These are phyloP conservation scores for Drosophila funebris DNA, from an alignment of 1,140 invertebrate species.

Conservation along the genomic window DNA sequence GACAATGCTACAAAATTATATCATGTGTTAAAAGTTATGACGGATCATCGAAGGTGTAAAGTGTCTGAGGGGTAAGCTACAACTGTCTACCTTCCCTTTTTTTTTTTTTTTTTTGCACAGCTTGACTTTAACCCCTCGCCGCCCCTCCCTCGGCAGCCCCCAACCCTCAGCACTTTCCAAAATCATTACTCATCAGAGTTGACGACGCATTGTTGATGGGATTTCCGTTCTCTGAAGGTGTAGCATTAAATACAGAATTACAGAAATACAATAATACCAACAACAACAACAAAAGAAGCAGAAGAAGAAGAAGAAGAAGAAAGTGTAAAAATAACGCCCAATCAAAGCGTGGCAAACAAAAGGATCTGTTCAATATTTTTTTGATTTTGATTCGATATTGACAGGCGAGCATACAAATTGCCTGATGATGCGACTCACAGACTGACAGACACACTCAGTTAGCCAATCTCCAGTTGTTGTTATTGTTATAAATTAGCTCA, in stretches of 20 bases:
- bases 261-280: conserved; percentile 12
- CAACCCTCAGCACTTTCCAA: conserved; percentile 43
- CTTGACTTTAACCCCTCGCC: conserved; percentile 56
- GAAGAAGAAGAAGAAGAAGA: not conserved
- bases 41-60: conserved; percentile 80
- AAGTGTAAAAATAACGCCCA: conserved; percentile 35
- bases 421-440: conserved; percentile 41
- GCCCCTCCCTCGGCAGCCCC: not conserved
- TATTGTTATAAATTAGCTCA: conserved; percentile 80
- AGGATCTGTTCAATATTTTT: conserved; percentile 67
- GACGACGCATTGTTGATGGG: conserved; percentile 66
- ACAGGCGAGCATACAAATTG: conserved; percentile 76
- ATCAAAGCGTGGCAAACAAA: conserved; percentile 70
- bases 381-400: conserved; percentile 76
- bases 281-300: not conserved
- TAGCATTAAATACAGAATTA: conserved; percentile 31
- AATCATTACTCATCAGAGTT: conserved; percentile 71
- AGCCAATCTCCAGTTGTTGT: conserved; percentile 37
- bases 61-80: conserved; percentile 60
- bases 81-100: conserved; percentile 26
- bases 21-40: conserved; percentile 83
- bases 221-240: conserved; percentile 65
- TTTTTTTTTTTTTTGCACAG: conserved; percentile 66
- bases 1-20: conserved; percentile 76
- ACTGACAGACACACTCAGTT: conserved; percentile 14